Base-by-base conservation (phyloP, 2,113 vertebrate species). In the Benthochromis sp. region DNA sequence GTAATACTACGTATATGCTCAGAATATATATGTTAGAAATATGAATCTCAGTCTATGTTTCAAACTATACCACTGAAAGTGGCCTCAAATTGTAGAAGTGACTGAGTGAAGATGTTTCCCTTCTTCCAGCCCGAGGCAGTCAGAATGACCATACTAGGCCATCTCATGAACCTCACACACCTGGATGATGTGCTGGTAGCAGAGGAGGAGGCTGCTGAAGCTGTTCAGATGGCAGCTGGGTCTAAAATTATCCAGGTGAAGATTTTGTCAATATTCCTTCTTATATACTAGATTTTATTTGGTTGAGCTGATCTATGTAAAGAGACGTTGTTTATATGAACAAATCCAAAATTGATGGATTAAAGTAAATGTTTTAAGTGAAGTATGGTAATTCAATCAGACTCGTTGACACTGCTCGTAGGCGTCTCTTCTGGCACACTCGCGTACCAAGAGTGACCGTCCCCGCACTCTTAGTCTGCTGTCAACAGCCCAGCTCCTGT, bases 391-490 rank as follows among this genome's bases (percentile, higher is more conserved):
- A 89, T 34, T 91, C 3, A 82, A 1, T 84, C 38, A 52, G 19
- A 71, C 31, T 52, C 11, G 16, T 81, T 82, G n/a, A 80, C 61
- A 10, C 47, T 95, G 79, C 90, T 89, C 7, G 21, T 94, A 98
- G 97, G 88, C 85, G 4, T 96, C 93, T 79, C 90, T 98, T 31
- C 73, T 97, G 86, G 86, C 90, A 55, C 94, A 96, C 92, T 97
- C 96, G 7, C 93, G 96, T 53, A 97, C 90, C 11, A 88, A 95
- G 52, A 85, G 91, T 5, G 91, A 96, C 6, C 96, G 92, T 73
- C 97, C 96, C 9, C 96, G 96, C 5, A 88, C 96, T 86, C 97
- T 98, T 86, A 98, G 97, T 86, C 87, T 97, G 88, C 94, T 97
- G 90, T 96, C 97, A 53, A 95, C 95, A 57, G 95, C 97, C 88